Percentiles rank a stretch among this genome's conserved stretches.
These are phyloP conservation scores for Cydia strobilella DNA, from an alignment of 1,140 invertebrate genomes.

Conservation along the genomic window DNA sequence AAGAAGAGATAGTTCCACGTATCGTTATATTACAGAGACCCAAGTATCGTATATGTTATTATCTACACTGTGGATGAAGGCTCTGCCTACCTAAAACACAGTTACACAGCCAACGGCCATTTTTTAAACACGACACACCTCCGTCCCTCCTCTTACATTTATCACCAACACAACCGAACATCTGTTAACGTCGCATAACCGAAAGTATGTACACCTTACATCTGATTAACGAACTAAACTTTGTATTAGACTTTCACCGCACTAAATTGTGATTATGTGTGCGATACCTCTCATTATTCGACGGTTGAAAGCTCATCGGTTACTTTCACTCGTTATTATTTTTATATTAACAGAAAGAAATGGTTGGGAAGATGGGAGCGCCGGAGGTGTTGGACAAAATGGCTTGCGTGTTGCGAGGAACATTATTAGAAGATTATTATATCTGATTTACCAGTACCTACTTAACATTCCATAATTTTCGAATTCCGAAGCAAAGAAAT, in stretches of 20 bases:
- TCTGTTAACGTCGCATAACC: constrained; percentile 23
- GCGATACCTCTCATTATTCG: constrained; percentile 62
- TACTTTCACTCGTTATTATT: constrained; percentile 65
- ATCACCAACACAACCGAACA: constrained; percentile 21
- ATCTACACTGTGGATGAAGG: no score
- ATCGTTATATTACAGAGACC: no score
- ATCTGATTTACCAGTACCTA: not conserved
- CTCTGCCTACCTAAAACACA: not conserved
- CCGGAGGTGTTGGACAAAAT: not conserved
- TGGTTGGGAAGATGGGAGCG: constrained; percentile 6
- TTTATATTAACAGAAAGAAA: constrained; percentile 46
- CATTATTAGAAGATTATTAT: not conserved
- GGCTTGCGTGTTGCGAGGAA: not conserved
- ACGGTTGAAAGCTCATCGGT: constrained; percentile 56
- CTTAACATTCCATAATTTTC: constrained; percentile 6
- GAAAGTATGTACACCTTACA: constrained; percentile 31
- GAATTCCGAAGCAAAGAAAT: not conserved
- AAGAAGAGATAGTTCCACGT: no score
- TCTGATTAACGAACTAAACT: constrained; percentile 38
- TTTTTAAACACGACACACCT: constrained; percentile 6
- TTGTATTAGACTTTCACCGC: constrained; percentile 52
- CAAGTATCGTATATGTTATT: no score
- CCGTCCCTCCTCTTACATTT: not conserved
- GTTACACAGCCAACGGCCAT: constrained; percentile 1
- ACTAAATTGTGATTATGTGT: constrained; percentile 64